A percentile compares a stretch with the other conserved stretches of the same genome.
Evolutionary conservation across 2,113 vertebrate species (phyloP).

Genomic region (Tetraodon nigroviridis): DNA sequence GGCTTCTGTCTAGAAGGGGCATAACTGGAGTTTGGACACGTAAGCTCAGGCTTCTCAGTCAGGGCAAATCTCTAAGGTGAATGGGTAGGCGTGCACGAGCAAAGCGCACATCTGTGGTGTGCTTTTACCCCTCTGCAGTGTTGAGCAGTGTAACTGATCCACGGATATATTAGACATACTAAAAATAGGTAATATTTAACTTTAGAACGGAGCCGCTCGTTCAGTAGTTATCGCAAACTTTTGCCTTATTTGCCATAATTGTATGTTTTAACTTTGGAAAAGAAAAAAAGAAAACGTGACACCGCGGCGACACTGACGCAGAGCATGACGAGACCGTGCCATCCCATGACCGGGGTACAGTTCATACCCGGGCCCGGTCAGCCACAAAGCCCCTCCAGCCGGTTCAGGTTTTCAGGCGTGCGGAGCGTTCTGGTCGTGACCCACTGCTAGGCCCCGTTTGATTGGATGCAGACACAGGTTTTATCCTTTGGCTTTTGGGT

Average conservation of each 20-base stretch:
- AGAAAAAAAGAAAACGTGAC: constrained; percentile 7
- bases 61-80: too few species aligned
- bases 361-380: constrained; percentile 43
- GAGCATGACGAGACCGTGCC: constrained; percentile 29
- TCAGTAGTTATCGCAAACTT: background rate
- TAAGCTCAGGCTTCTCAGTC: too few species aligned
- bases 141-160: too few species aligned
- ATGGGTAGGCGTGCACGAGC: too few species aligned
- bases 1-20: too few species aligned
- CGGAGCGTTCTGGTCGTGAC: constrained; percentile 43
- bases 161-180: too few species aligned
- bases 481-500: constrained; percentile 25
- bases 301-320: constrained; percentile 12
- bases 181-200: too few species aligned
- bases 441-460: constrained; percentile 48
- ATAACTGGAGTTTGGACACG: too few species aligned
- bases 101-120: too few species aligned
- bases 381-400: constrained; percentile 52
- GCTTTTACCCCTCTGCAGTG: too few species aligned
- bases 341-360: constrained; percentile 33
- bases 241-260: background rate
- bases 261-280: background rate
- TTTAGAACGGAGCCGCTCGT: too few species aligned
- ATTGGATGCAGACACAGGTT: constrained; percentile 49
- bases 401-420: constrained; percentile 39